phyloP scores from a whole-genome alignment of 2,797 vertebrate species.

The Heliangelus exortis region DNA sequence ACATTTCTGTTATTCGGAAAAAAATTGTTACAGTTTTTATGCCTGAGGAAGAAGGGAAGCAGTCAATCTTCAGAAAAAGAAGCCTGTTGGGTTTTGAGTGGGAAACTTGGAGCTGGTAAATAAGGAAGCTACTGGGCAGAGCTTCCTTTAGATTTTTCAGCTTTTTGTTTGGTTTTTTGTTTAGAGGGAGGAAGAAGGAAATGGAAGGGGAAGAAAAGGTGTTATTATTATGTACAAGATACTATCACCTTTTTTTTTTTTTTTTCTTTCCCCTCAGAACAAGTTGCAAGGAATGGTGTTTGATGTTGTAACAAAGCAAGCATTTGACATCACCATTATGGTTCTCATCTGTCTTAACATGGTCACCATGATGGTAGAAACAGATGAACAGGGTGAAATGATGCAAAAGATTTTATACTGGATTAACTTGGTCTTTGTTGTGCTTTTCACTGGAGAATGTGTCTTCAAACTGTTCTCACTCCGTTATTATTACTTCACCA shows the following conservation, averaged over 20 bases:
- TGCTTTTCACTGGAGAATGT: constrained; percentile 91
- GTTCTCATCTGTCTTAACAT: constrained; percentile 95
- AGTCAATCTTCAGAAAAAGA: not conserved
- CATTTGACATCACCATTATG: constrained; percentile 95
- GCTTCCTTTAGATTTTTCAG: not conserved
- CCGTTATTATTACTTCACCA: constrained; percentile 93
- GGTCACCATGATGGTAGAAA: constrained; percentile 98
- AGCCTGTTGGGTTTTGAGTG: not conserved
- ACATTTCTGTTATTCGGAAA: not conserved
- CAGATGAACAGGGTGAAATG: constrained; percentile 76
- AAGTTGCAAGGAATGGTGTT: constrained; percentile 92
- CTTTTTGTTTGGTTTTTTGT: not conserved
- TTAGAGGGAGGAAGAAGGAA: not conserved
- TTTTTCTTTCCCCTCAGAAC: constrained; percentile 84
- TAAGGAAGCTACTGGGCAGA: not conserved
- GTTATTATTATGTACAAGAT: not conserved
- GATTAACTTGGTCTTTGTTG: constrained; percentile 89
- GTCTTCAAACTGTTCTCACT: constrained; percentile 91
- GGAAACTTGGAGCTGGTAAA: not conserved
- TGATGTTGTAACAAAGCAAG: constrained; percentile 91
- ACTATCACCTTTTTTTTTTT: not conserved
- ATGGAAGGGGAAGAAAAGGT: not conserved
- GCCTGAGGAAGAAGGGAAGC: not conserved
- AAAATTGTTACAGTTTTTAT: not conserved
- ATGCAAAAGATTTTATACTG: constrained; percentile 77